Evolutionary conservation across 2,113 vertebrate genomes (phyloP), one percentile per base, ranked within the genome.

Genomic region (Leptodactylus fuscus): DNA sequence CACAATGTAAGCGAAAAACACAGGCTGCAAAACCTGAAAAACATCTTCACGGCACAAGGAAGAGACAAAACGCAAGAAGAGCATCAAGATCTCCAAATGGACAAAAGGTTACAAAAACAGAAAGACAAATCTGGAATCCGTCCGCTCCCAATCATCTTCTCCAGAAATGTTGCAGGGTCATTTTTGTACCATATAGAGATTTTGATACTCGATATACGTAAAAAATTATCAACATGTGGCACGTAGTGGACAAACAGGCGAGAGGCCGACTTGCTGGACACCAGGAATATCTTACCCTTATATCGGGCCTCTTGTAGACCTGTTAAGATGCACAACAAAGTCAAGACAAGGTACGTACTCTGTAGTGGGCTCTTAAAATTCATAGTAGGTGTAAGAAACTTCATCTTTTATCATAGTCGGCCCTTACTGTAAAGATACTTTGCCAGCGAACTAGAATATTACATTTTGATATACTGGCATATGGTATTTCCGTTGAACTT

Each of bases 321-420:
- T 96, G 95, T 93, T 93, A 95, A 94, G 96, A 96, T 90, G 95
- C 87, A 95, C 88, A 90, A 92, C 55, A 92, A 92, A 91, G 92
- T 91, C 51, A 88, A 70, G 65, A 71, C 20, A 51, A 70, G 41
- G 24, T 27, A 51, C 41, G 4, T 44, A 44, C 41, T 44, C 41
- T 9, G 41, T 44, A 44, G 4, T 44, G 41, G n/a, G n/a, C n/a
- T n/a, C n/a, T n/a, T n/a, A n/a, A n/a, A n/a, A n/a, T n/a, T n/a
- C n/a, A n/a, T n/a, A n/a, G n/a, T n/a, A n/a, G n/a, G n/a, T n/a
- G n/a, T n/a, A n/a, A n/a, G n/a, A n/a, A n/a, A n/a, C n/a, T n/a
- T n/a, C n/a, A n/a, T n/a, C n/a, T n/a, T n/a, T n/a, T n/a, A n/a
- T n/a, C n/a, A n/a, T n/a, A n/a, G n/a, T n/a, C n/a, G n/a, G n/a